Evolutionary conservation across 2,888 invertebrate species (phyloP).

Genomic region (Agelastica alni): DNA sequence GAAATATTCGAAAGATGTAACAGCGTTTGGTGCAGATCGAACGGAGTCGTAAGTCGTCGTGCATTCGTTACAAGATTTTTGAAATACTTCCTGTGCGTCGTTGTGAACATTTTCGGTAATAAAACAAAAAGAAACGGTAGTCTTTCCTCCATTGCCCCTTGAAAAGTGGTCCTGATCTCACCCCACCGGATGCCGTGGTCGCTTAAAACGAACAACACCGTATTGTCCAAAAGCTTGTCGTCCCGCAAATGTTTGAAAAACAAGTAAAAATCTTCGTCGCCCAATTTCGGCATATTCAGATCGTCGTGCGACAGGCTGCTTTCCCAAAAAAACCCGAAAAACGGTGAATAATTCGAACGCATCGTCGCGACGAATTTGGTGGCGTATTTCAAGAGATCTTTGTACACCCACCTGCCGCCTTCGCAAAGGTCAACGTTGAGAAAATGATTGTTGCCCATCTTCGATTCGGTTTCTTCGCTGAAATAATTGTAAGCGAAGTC

Average conservation of each 20-base stretch:
- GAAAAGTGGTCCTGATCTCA: conserved; percentile 77
- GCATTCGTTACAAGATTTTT: conserved; percentile 69
- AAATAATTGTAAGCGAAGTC: conserved; percentile 84
- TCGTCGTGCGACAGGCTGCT: conserved; percentile 83
- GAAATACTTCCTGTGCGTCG: conserved; percentile 65
- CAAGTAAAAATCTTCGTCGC: conserved; percentile 67
- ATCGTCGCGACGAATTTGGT: conserved; percentile 66
- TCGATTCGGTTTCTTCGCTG: conserved; percentile 68
- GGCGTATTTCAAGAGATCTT: conserved; percentile 75
- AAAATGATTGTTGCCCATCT: conserved; percentile 67
- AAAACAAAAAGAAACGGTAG: conserved; percentile 78
- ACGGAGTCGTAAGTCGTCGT: conserved; percentile 76
- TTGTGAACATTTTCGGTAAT: conserved; percentile 73
- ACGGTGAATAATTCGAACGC: conserved; percentile 62
- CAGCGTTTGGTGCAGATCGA: conserved; percentile 81
- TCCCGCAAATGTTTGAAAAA: conserved; percentile 63
- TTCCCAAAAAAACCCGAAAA: conserved; percentile 86
- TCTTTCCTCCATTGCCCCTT: conserved; percentile 85
- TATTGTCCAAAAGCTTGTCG: conserved; percentile 65
- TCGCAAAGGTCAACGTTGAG: conserved; percentile 72
- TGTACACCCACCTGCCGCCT: conserved; percentile 69
- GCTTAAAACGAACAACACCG: conserved; percentile 73
- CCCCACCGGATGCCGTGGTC: conserved; percentile 93
- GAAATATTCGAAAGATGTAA: conserved; percentile 67
- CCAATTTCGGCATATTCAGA: conserved; percentile 75